These are phyloP conservation scores for Allobates femoralis DNA, from an alignment of 2,797 vertebrate species.

Conservation along the genomic window DNA sequence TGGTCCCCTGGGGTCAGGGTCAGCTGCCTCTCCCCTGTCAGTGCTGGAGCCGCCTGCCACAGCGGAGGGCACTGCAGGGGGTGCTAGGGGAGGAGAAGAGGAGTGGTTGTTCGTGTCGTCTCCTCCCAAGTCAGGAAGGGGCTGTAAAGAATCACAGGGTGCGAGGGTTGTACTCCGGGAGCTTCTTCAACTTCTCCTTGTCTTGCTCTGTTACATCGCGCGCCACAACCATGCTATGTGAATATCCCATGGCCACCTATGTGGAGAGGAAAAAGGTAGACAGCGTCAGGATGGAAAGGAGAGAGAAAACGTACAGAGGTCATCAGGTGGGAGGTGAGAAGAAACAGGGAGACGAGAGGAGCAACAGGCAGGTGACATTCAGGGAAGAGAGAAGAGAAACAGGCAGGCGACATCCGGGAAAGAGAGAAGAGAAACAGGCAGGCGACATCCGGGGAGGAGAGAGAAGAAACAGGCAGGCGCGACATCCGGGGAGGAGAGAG, in stretches of 20 bases:
- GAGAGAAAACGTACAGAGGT: too few species aligned
- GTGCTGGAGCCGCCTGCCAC: not conserved
- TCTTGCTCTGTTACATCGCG: constrained; percentile 88
- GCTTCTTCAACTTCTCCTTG: constrained; percentile 88
- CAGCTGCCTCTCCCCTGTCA: constrained; percentile 65
- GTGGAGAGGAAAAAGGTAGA: not conserved
- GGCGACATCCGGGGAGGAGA: too few species aligned
- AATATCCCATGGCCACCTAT: constrained; percentile 94
- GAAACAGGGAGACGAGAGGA: too few species aligned
- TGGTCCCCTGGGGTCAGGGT: constrained; percentile 46
- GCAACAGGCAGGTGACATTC: too few species aligned
- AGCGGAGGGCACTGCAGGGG: constrained; percentile 31
- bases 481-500: too few species aligned
- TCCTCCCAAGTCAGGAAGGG: not conserved
- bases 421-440: too few species aligned
- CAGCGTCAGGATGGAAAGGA: not conserved
- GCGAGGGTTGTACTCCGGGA: constrained; percentile 95
- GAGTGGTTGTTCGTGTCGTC: constrained; percentile 40
- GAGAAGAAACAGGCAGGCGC: too few species aligned
- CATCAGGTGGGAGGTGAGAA: too few species aligned
- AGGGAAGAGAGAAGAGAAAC: too few species aligned
- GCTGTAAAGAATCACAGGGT: constrained; percentile 80
- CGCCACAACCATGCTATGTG: constrained; percentile 89
- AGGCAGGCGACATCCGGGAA: too few species aligned
- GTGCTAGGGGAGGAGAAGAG: not conserved